Base-by-base conservation (phyloP, 2,888 invertebrate genomes). In the Phasia obesa region DNA sequence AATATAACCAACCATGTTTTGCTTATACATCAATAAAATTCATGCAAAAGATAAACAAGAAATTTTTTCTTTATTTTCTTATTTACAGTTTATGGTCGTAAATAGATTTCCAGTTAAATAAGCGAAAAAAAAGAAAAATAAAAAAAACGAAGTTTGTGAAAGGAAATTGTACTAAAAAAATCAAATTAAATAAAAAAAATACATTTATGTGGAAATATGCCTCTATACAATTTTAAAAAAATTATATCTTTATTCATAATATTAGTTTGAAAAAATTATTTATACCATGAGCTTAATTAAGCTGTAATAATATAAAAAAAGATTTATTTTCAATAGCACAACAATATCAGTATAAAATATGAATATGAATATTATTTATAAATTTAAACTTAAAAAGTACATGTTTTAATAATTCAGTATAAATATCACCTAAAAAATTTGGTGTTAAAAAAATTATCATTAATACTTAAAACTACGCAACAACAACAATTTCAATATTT, bases 21-120 rank as follows among this genome's bases (percentile, higher is more conserved):
- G 53, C 62, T 27, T 13, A n/a, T n/a, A 38, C 7, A 60, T n/a
- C 19, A 4, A 55, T 38, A 69, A 59, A 47, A 47, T 47, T 47
- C 17, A n/a, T n/a, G n/a, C 44, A 47, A 47, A 71, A 59, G 51
- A 57, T 27, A 57, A 76, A 71, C 71, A 21, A 62, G 81, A 77
- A 76, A 65, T 75, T 15, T 55, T n/a, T n/a, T n/a, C n/a, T 53
- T 47, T 35, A 49, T 38, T 47, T 35, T 55, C 21, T 62, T 51
- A 23, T 44, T 67, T 71, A 27, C 38, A 62, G 64, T 57, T 69
- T 64, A 65, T 67, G 60, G 53, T 49, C 59, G 44, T 70, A 35
- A 75, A 75, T 76, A 70, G 70, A 81, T 70, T 81, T 76, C 59
- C 70, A 69, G 47, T 69, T 44, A 75, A 75, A 9, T 55, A 27